These are phyloP conservation scores for Drosophila stalkeri DNA, from an alignment of 2,888 invertebrate species.

Conservation along the genomic window DNA sequence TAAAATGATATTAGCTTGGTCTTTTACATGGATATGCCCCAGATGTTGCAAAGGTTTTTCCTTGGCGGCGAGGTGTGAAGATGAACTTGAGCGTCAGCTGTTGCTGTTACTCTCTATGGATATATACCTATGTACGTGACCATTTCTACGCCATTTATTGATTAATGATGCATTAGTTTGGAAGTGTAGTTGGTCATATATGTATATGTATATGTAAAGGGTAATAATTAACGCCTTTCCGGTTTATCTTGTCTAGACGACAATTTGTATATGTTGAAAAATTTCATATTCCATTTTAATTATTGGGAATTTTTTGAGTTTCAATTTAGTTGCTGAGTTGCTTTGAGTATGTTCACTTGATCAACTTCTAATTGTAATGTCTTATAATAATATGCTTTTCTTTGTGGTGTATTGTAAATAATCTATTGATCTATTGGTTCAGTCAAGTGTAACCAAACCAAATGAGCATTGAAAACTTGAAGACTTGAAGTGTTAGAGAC, in stretches of 20 bases:
- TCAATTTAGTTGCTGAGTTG: neutral
- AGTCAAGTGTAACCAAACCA: neutral
- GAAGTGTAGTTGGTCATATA: slow-evolving; percentile 7
- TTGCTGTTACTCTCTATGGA: slow-evolving; percentile 10
- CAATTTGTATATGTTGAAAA: neutral
- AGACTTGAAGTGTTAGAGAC: neutral
- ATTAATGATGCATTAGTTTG: slow-evolving; percentile 82
- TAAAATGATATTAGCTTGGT: slow-evolving; percentile 81
- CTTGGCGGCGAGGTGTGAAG: slow-evolving; percentile 77
- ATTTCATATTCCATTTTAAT: neutral
- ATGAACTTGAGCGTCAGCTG: slow-evolving; percentile 64
- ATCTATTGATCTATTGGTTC: neutral
- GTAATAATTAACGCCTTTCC: slow-evolving; percentile 75
- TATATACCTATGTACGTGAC: slow-evolving; percentile 38
- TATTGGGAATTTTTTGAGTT: neutral
- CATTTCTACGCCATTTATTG: slow-evolving; percentile 72
- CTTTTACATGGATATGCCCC: slow-evolving; percentile 26
- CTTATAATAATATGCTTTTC: neutral
- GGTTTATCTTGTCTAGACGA: slow-evolving; percentile 39
- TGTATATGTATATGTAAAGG: neutral
- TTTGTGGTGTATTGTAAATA: neutral
- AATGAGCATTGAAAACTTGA: neutral
- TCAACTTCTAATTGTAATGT: neutral
- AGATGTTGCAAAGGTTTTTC: slow-evolving; percentile 65
- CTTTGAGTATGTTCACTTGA: neutral